phyloP scores from a whole-genome alignment of 2,888 invertebrate genomes.

The Xylophagus ater region DNA sequence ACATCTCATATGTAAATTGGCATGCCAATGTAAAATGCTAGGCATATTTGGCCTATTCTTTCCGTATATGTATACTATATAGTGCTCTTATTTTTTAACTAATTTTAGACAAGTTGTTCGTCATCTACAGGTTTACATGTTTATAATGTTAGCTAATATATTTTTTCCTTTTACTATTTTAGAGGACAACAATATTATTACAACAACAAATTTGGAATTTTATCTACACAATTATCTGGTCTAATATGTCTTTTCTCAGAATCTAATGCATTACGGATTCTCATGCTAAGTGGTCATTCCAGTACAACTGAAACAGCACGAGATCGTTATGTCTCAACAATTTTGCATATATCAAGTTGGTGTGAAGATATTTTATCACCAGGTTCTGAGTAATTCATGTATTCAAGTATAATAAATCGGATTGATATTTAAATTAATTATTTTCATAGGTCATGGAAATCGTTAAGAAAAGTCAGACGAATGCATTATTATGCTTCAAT shows the following conservation, averaged over 20 bases:
- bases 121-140: no score
- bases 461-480: slow-evolving; percentile 48
- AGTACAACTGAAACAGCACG: slow-evolving; percentile 50
- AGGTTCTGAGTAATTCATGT: slow-evolving; percentile 44
- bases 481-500: slow-evolving; percentile 51
- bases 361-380: slow-evolving; percentile 57
- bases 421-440: neutral
- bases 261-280: slow-evolving; percentile 53
- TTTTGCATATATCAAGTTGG: slow-evolving; percentile 62
- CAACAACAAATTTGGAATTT: slow-evolving; percentile 51
- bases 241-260: slow-evolving; percentile 56
- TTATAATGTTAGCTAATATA: no score
- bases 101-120: no score
- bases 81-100: no score
- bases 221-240: slow-evolving; percentile 57
- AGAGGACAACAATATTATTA: slow-evolving; percentile 60
- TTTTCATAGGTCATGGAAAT: slow-evolving; percentile 48
- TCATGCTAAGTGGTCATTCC: slow-evolving; percentile 55
- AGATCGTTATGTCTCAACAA: slow-evolving; percentile 59
- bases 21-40: no score
- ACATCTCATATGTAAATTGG: no score
- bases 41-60: no score
- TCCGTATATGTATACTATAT: no score
- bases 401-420: neutral
- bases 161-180: no score